Evolutionary conservation across 2,113 vertebrate species (phyloP).

Genomic region (Hippocampus comes): DNA sequence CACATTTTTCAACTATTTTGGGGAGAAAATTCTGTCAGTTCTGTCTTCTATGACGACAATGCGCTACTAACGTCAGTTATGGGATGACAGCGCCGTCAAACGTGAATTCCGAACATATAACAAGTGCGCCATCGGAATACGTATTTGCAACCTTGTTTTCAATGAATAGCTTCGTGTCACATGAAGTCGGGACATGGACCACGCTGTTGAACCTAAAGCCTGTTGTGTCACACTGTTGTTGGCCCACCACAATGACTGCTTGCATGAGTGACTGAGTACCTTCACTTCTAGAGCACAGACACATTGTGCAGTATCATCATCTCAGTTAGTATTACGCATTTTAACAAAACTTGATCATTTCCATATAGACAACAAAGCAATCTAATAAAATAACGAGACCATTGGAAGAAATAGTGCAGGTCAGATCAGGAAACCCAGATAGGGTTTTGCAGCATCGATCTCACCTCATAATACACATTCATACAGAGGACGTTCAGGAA

Average conservation of each 20-base stretch:
- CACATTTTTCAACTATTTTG: background rate
- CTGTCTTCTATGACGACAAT: background rate
- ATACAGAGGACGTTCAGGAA: too few relatives aligned
- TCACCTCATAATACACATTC: too few relatives aligned
- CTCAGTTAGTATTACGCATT: too few relatives aligned
- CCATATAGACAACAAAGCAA: too few relatives aligned
- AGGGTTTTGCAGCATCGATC: too few relatives aligned
- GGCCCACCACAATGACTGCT: background rate
- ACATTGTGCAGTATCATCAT: too few relatives aligned
- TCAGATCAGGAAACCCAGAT: too few relatives aligned
- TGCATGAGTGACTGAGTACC: background rate
- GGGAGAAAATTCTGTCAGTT: background rate
- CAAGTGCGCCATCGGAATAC: background rate
- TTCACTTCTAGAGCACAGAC: background rate
- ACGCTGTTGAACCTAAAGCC: background rate
- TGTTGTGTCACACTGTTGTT: background rate
- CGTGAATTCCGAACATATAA: background rate
- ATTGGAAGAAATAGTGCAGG: too few relatives aligned
- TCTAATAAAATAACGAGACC: too few relatives aligned
- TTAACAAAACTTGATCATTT: too few relatives aligned
- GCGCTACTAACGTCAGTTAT: background rate
- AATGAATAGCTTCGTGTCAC: background rate
- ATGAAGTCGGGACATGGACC: background rate
- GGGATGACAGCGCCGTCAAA: background rate
- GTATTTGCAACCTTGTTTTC: background rate